Base-by-base conservation (phyloP, 2,797 vertebrate species). In the Coreius guichenoti region DNA sequence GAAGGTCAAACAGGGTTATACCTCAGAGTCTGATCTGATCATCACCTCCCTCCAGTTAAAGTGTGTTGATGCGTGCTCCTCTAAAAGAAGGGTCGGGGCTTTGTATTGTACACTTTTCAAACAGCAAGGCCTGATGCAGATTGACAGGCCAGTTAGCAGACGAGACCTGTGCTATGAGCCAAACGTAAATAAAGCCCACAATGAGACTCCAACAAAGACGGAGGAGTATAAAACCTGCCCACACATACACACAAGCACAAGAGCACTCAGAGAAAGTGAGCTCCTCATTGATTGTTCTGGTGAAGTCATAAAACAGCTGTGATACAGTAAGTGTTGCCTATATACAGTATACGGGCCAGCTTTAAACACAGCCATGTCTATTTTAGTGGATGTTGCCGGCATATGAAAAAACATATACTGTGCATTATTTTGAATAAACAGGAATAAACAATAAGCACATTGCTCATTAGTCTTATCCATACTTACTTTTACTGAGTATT, bases 101-200 rank as follows among this genome's bases (percentile, higher is more conserved):
- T 65, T 74, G 33, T 49, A 33, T 56, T 56, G 33, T 23, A 56
- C 17, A 56, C 33, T 67, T 80, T 80, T 80, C 69, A 76, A 76
- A 81, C 68, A 61, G 63, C 68, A 45, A 92, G 93, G 88, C 70
- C 91, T 94, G 93, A 95, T 92, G 88, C 92, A 91, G 93, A 92
- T 90, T 92, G 94, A 94, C 94, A 95, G 92, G 85, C 89, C 89
- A 73, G 91, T 86, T 91, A 90, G 92, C 85, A 82, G 90, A 90
- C 90, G 88, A 87, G 91, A 92, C 91, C 91, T 88, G 92, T 91
- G 92, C 94, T 94, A 92, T 93, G 88, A 86, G 91, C 87, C 87
- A 92, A 92, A 90, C 90, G 72, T 39, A 58, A 89, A 90, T 90
- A 92, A 92, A 91, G 91, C 90, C 88, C 84, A 90, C 90, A 90